A percentile compares a stretch with the other conserved stretches of the same genome.
Conservation (phyloP, 2,113 vertebrate species). For the Ammodytes dubius region DNA sequence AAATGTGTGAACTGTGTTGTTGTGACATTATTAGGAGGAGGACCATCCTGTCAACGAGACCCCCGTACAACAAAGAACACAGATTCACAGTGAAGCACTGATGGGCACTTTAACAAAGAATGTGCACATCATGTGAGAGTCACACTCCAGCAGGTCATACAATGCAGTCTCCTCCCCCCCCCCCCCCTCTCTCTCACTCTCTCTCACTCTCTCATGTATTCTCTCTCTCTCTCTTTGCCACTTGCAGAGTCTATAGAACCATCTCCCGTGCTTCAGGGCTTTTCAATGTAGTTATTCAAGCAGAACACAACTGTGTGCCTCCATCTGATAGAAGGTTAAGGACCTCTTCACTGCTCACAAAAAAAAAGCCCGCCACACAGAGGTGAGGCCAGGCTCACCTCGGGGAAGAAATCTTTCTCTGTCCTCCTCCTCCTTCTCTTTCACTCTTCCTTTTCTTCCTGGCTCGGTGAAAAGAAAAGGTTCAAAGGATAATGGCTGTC, state of each 20-base stretch:
- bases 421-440: constrained; percentile 79
- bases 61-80: constrained; percentile 72
- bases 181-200: constrained; percentile 33
- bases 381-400: constrained; percentile 81
- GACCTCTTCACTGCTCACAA: constrained; percentile 85
- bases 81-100: constrained; percentile 74
- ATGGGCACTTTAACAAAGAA: constrained; percentile 79
- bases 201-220: constrained; percentile 38
- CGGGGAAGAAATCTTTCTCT: constrained; percentile 85
- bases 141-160: constrained; percentile 80
- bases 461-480: constrained; percentile 80
- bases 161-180: constrained; percentile 57
- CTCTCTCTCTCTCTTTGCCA: constrained; percentile 64
- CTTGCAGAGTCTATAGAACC: constrained; percentile 81
- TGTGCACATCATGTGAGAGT: constrained; percentile 81
- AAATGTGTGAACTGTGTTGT: constrained; percentile 69
- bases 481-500: constrained; percentile 86
- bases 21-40: constrained; percentile 71
- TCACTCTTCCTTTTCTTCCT: constrained; percentile 80
- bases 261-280: constrained; percentile 82
- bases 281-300: constrained; percentile 86
- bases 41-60: constrained; percentile 72
- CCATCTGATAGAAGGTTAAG: constrained; percentile 88
- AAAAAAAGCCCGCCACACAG: constrained; percentile 78
- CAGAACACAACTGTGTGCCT: constrained; percentile 84